A percentile compares a stretch with the other conserved stretches of the same genome.
Evolutionary conservation across 2,113 vertebrate genomes (phyloP).

Genomic region (Hippolais icterina): DNA sequence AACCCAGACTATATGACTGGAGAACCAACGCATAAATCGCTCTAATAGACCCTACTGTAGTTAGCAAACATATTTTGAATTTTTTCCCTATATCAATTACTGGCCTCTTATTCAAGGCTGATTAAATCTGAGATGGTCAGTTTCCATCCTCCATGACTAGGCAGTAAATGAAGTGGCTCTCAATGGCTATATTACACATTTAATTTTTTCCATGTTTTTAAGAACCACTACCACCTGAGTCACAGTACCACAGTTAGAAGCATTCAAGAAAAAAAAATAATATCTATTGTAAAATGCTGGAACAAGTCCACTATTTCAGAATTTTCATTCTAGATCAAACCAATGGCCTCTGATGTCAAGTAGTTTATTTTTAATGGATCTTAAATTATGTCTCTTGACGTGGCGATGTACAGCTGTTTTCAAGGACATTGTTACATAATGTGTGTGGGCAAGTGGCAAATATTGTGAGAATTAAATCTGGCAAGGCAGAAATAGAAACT

Average conservation of each 20-base stretch:
- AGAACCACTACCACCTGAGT: neutral
- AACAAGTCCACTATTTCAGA: neutral
- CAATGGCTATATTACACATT: neutral
- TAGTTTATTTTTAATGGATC: neutral
- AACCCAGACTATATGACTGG: neutral
- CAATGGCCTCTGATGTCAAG: neutral
- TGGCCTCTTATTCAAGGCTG: neutral
- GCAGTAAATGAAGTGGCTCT: neutral
- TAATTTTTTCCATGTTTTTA: neutral
- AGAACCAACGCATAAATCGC: neutral
- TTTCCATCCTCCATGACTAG: neutral
- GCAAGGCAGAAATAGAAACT: neutral
- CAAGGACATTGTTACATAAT: neutral
- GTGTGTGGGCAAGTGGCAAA: neutral
- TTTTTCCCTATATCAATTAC: neutral
- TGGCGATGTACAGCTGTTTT: neutral
- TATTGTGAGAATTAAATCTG: neutral
- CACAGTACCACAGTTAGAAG: neutral
- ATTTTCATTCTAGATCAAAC: neutral
- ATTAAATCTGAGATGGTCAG: neutral
- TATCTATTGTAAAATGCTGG: neutral
- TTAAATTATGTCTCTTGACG: neutral
- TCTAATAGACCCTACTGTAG: neutral
- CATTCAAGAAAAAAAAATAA: neutral
- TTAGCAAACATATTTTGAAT: neutral